phyloP scores from a whole-genome alignment of 2,888 invertebrate species.

The Stramonita haemastoma region DNA sequence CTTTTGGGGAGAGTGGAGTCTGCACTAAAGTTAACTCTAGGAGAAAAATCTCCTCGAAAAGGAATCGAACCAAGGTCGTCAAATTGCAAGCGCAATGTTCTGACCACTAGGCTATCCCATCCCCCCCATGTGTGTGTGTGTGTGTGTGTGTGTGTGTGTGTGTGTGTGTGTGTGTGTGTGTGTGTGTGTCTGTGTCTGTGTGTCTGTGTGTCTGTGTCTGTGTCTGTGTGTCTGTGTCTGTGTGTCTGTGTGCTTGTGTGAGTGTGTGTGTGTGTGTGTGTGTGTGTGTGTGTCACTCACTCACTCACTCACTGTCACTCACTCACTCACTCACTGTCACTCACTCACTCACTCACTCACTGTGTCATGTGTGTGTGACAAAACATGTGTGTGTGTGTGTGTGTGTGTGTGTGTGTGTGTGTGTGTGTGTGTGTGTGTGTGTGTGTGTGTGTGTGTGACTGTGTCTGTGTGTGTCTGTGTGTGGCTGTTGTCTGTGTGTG shows the following conservation, averaged over 20 bases:
- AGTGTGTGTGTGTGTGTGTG: conserved; percentile 13
- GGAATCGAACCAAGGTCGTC: no score
- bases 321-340: no score
- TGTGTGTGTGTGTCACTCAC: not conserved
- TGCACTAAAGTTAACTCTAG: no score
- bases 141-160: not conserved
- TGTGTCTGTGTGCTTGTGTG: not conserved
- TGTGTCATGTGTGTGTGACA: not conserved
- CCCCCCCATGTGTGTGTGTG: not conserved
- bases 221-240: not conserved
- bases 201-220: not conserved
- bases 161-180: not conserved
- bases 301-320: no score
- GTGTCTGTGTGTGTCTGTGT: not conserved
- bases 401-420: not conserved
- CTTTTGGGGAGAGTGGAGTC: no score
- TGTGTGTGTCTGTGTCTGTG: not conserved
- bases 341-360: not conserved
- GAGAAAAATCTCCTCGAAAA: no score
- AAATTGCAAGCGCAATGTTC: no score
- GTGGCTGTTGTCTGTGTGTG: not conserved
- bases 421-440: conserved; percentile 1
- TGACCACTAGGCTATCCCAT: no score
- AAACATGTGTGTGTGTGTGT: not conserved
- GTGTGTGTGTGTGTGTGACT: not conserved